phyloP scores from a whole-genome alignment of 2,113 vertebrate genomes.

The Chaetorhynchus papuensis region DNA sequence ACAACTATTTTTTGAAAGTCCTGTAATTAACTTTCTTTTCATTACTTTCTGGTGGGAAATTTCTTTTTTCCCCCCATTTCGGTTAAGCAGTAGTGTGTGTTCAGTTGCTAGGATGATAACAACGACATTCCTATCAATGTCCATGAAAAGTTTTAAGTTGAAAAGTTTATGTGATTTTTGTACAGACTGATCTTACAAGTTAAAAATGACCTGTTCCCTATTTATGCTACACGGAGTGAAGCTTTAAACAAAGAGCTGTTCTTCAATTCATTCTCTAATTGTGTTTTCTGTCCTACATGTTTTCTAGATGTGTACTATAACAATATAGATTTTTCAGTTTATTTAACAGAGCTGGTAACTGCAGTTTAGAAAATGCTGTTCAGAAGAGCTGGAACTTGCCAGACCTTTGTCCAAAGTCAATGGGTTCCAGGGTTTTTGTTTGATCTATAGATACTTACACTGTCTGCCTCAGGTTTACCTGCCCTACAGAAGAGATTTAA shows the following conservation, averaged over 20 bases:
- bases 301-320: neutral
- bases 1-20: neutral
- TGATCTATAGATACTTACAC: neutral
- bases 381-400: neutral
- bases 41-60: neutral
- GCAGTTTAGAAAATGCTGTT: neutral
- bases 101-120: neutral
- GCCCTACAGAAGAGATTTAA: neutral
- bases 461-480: neutral
- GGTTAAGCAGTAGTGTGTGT: neutral
- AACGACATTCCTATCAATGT: neutral
- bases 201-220: neutral
- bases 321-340: neutral
- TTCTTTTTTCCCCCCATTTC: neutral
- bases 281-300: neutral
- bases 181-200: neutral
- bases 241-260: neutral
- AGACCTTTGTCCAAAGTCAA: neutral
- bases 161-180: neutral
- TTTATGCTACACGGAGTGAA: accelerated
- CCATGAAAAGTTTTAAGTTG: accelerated
- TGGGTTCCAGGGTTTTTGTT: neutral
- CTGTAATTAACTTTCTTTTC: neutral
- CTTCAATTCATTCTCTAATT: neutral
- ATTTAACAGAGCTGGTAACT: neutral